Base-by-base conservation (phyloP, 1,140 invertebrate species). In the Temnothorax nylanderi region DNA sequence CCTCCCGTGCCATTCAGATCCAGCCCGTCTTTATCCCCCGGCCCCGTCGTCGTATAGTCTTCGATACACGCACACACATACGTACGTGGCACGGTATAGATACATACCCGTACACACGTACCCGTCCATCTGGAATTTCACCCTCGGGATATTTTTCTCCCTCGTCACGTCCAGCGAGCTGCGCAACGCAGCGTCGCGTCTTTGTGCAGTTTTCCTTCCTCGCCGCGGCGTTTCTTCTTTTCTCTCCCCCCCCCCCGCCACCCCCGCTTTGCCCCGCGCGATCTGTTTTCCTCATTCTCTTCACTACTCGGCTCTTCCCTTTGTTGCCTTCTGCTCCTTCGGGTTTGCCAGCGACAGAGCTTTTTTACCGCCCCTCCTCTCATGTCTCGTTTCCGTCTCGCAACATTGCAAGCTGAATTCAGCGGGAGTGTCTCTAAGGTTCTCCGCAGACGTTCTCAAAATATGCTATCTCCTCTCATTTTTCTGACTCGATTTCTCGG, bases 111-210 rank as follows among this genome's bases (percentile, higher is more conserved):
- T 10, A 65, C 34, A 26, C 4, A 47, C 10, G 51, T 8, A 56
- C 18, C 6, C 64, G 26, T 44, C 37, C 51, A 71, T 41, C 51
- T 37, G 67, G 80, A 82, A 82, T 82, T 58, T 82, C 69, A 82
- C 67, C 51, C 67, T 82, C 51, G 54, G 67, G 67, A 82, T 82
- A 82, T 88, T 78, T 47, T 44, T 86, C 85, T 89, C 71, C 88
- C 88, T 89, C 78, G 85, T 90, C 89, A 90, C 88, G 89, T 90
- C 88, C 89, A 89, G 85, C 88, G 60, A 90, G 78, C 89, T 90
- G 88, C 88, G 88, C 89, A 89, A 87, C 89, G 88, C 88, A 90
- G 65, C 80, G 77, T 77, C 88, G 84, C 67, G 85, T 88, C 87
- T 90, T 89, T 85, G 87, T 87, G 80, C 81, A 71, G 75, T 80